Percentiles rank a stretch among this genome's conserved stretches.
Conservation (phyloP, 1,140 invertebrate genomes). For the Sycophaga agraensis region DNA sequence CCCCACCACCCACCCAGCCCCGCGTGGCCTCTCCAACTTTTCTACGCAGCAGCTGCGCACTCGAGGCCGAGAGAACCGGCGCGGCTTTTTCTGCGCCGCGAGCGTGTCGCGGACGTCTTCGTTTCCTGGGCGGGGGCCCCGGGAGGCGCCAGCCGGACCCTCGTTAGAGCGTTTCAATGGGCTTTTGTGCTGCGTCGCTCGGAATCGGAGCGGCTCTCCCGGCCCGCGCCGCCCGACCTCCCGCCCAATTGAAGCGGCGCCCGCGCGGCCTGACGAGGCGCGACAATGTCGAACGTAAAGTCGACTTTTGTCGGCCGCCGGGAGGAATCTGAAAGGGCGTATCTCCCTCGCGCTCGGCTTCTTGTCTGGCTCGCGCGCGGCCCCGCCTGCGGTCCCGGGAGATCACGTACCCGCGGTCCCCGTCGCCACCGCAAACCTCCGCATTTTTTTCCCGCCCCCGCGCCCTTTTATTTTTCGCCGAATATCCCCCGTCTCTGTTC, state of each 20-base stretch:
- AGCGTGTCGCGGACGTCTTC: conserved; percentile 12
- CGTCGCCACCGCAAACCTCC: neutral
- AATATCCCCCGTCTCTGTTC: too few relatives aligned
- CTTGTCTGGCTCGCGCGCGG: neutral
- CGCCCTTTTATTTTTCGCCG: too few relatives aligned
- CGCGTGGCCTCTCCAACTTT: too few relatives aligned
- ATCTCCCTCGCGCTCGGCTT: neutral
- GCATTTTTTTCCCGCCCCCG: neutral
- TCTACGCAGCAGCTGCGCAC: too few relatives aligned
- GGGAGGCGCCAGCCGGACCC: conserved; percentile 19
- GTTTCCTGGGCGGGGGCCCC: neutral
- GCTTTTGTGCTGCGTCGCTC: conserved; percentile 27
- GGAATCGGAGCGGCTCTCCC: conserved; percentile 17
- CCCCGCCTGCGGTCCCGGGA: neutral
- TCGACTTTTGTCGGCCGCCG: conserved; percentile 10
- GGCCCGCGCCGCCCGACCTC: too few relatives aligned
- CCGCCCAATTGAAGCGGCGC: conserved; percentile 26
- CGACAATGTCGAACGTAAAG: conserved; percentile 23
- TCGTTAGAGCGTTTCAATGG: conserved; percentile 35
- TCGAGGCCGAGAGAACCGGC: too few relatives aligned
- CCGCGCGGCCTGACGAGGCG: neutral
- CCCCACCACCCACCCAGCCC: too few relatives aligned
- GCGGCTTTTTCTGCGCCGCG: neutral
- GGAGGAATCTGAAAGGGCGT: neutral
- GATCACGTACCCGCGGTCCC: conserved; percentile 13